Base-by-base conservation (phyloP, 2,888 invertebrate genomes). In the Ethmia dodecea region DNA sequence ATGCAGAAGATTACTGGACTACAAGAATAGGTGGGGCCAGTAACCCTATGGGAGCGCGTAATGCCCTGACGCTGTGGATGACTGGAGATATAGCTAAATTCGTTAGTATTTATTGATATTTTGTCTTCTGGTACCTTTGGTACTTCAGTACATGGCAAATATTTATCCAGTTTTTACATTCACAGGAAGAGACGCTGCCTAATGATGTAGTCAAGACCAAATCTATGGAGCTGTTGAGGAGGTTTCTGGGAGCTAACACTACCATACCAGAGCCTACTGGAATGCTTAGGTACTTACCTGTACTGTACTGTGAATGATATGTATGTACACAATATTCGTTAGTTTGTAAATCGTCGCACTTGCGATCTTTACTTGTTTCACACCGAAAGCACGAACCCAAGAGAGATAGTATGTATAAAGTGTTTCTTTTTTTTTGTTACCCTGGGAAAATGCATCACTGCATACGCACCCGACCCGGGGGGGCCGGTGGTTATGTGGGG, bases 121-220 rank as follows among this genome's bases (percentile, higher is more conserved):
- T 22, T n/a, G n/a, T 8, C 22, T 22, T 22, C 22, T 22, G 22
- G 22, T 8, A 8, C 5, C 9, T n/a, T 22, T 22, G 8, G 22
- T n/a, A 22, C 8, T 22, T 8, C 9, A n/a, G n/a, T 22, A 8
- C 22, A 3, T 2, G 9, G 8, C 3, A 22, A 22, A 22, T 22
- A 22, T 22, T 9, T 22, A 2, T n/a, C 3, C 22, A 9, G 4
- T n/a, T 22, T n/a, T n/a, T n/a, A 22, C 3, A 22, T 22, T 22
- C n/a, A n/a, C 13, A 83, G 83, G 60, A 80, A 12, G 83, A 84
- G 47, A 69, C 68, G 0, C 40, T 84, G 5, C 70, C 79, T 0
- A 73, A 75, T 1, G 76, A 77, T 0, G 63, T 62, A 0, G 77
- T 83, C 0, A 72, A 57, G 35, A 64, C 46, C 35, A 77, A 79